phyloP scores from a whole-genome alignment of 2,888 invertebrate genomes.

The Parascotia fuliginaria region DNA sequence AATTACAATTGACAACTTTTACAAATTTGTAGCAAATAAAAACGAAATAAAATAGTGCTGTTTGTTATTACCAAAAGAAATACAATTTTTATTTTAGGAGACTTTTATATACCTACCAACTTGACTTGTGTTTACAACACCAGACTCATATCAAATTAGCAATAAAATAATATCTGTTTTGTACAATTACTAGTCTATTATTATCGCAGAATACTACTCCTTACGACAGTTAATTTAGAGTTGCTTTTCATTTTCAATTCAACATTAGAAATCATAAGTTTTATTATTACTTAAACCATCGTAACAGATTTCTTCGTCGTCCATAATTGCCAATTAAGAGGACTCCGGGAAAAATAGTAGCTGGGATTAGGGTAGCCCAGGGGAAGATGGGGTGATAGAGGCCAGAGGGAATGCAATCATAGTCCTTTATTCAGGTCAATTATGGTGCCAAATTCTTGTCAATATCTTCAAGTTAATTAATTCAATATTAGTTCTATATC shows the following conservation, averaged over 20 bases:
- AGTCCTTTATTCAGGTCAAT: neutral
- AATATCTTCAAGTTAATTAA: conserved; percentile 1
- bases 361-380: neutral
- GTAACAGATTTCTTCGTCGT: neutral
- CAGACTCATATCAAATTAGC: too few relatives aligned
- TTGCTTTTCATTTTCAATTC: neutral
- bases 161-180: too few relatives aligned
- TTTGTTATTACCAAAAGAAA: too few relatives aligned
- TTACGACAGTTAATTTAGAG: too few relatives aligned
- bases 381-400: neutral
- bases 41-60: too few relatives aligned
- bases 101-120: too few relatives aligned
- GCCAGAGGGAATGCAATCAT: neutral
- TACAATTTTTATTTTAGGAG: too few relatives aligned
- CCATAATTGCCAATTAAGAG: neutral
- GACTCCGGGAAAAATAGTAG: neutral
- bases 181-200: too few relatives aligned
- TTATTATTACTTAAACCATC: neutral
- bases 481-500: neutral
- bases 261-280: neutral
- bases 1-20: too few relatives aligned
- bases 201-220: too few relatives aligned
- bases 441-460: neutral
- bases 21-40: too few relatives aligned
- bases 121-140: too few relatives aligned